A percentile compares a stretch with the other conserved stretches of the same genome.
Evolutionary conservation across 2,113 vertebrate species (phyloP).

Genomic region (Ibidorhyncha struthersii): DNA sequence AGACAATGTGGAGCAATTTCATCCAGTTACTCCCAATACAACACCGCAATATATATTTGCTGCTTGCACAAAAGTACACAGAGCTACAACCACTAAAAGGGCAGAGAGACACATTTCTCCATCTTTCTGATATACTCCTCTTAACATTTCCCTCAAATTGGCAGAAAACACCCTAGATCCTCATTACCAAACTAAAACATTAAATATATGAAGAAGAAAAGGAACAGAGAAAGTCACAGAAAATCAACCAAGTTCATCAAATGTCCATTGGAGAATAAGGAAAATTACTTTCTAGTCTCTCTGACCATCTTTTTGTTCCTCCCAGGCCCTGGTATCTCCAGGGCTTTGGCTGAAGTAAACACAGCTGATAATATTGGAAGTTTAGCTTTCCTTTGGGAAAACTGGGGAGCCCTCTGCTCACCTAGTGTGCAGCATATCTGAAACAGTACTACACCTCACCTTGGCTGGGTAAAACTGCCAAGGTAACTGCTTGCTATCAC

Average conservation of each 20-base stretch:
- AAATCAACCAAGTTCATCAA: neutral
- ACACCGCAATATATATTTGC: neutral
- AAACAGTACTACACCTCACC: neutral
- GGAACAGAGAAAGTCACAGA: neutral
- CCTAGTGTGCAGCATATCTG: neutral
- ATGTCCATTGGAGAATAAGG: neutral
- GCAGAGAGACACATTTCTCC: neutral
- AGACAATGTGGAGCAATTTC: neutral
- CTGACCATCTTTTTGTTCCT: neutral
- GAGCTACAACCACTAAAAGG: neutral
- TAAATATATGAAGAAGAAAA: neutral
- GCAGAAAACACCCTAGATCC: neutral
- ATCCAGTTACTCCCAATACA: neutral
- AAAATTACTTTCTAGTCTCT: neutral
- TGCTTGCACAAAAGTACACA: neutral
- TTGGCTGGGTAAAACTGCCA: neutral
- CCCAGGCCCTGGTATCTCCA: neutral
- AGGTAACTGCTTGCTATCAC: neutral
- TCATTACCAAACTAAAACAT: neutral
- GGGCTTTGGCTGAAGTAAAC: neutral
- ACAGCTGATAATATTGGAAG: neutral
- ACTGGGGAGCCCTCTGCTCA: neutral
- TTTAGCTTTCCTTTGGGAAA: neutral
- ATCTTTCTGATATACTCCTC: neutral
- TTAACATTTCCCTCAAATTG: neutral